Evolutionary conservation across 92 coral and sea anemone species (phyloP).

Genomic region (Siderastrea radians): DNA sequence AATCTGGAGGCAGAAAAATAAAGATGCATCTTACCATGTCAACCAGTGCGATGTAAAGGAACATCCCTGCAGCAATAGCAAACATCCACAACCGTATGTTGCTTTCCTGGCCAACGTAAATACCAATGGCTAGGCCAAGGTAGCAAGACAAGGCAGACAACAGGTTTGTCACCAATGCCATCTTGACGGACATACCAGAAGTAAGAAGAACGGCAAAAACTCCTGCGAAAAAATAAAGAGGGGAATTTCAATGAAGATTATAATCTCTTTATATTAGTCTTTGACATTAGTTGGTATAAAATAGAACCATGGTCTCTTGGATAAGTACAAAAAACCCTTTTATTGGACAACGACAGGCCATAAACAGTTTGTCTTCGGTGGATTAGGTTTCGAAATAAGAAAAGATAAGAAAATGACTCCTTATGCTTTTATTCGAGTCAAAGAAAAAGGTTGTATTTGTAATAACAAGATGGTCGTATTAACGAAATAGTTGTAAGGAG

Average conservation of each 20-base stretch:
- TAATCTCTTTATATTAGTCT: too few relatives aligned
- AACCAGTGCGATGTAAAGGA: constrained; percentile 94
- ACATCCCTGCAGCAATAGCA: constrained; percentile 95
- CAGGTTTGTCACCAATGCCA: constrained; percentile 92
- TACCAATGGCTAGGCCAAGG: constrained; percentile 87
- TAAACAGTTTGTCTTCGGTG: too few relatives aligned
- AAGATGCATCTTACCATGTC: constrained; percentile 86
- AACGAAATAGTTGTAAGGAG: too few relatives aligned
- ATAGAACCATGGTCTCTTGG: too few relatives aligned
- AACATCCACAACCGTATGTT: constrained; percentile 95
- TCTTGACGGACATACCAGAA: constrained; percentile 92
- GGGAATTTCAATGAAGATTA: not conserved
- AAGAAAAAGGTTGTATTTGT: too few relatives aligned
- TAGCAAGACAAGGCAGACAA: constrained; percentile 95
- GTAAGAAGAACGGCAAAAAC: constrained; percentile 95
- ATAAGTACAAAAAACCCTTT: too few relatives aligned
- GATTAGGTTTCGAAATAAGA: too few relatives aligned
- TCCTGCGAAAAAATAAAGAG: constrained; percentile 56
- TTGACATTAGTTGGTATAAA: not conserved
- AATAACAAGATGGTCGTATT: too few relatives aligned
- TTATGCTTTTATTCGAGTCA: too few relatives aligned
- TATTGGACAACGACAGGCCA: too few relatives aligned
- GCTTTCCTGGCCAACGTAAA: constrained; percentile 78
- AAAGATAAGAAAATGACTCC: too few relatives aligned
- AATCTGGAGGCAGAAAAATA: too few relatives aligned